These are phyloP conservation scores for Archips crataeganus DNA, from an alignment of 2,888 invertebrate genomes.

Conservation along the genomic window DNA sequence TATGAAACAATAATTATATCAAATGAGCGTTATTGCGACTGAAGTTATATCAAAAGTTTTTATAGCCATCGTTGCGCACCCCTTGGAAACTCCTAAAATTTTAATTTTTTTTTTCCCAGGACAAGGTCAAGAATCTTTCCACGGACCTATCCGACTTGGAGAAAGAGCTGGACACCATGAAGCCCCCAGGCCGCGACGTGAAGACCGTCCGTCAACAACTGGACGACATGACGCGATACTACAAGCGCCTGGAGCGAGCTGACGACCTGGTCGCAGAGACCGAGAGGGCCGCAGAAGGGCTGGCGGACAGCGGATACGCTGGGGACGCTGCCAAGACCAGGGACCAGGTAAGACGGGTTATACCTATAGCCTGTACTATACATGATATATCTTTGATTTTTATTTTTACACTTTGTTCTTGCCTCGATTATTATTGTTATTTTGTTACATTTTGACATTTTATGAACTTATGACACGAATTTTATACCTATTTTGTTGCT, in stretches of 20 bases:
- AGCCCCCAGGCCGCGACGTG: slow-evolving; percentile 94
- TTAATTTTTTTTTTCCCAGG: slow-evolving; percentile 70
- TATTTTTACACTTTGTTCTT: too few relatives aligned
- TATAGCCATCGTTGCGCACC: too few relatives aligned
- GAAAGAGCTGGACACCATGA: slow-evolving; percentile 93
- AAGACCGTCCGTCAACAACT: slow-evolving; percentile 93
- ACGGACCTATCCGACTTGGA: slow-evolving; percentile 93
- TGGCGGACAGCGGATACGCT: slow-evolving; percentile 94
- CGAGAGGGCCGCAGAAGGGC: slow-evolving; percentile 89
- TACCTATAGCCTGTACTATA: too few relatives aligned
- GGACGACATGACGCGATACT: slow-evolving; percentile 90
- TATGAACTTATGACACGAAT: too few relatives aligned
- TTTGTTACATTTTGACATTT: too few relatives aligned
- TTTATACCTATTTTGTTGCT: too few relatives aligned
- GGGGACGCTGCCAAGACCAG: slow-evolving; percentile 93
- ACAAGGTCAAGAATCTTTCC: slow-evolving; percentile 92
- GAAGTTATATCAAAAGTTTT: too few relatives aligned
- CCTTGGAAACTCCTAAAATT: too few relatives aligned
- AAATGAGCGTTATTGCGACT: too few relatives aligned
- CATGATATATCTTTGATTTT: too few relatives aligned
- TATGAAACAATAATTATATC: too few relatives aligned
- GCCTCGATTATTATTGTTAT: too few relatives aligned
- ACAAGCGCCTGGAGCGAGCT: slow-evolving; percentile 88
- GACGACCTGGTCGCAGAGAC: slow-evolving; percentile 89
- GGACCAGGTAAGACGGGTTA: slow-evolving; percentile 88